phyloP scores from a whole-genome alignment of 1,140 invertebrate species.

The Trachymyrmex septentrionalis region DNA sequence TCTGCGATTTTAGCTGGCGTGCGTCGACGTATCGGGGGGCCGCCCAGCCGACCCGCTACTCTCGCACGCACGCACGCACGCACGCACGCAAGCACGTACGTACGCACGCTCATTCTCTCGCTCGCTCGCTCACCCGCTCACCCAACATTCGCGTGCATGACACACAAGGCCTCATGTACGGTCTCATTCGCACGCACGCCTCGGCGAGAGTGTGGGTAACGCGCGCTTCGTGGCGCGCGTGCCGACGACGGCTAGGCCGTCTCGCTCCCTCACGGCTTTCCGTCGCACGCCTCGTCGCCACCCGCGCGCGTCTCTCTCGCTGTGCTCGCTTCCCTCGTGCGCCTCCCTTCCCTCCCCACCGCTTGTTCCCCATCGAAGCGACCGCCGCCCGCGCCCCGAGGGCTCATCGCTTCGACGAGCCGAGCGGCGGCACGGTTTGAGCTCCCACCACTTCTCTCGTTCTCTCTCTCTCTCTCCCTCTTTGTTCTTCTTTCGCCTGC shows the following conservation, averaged over 20 bases:
- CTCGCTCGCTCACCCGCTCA: neutral
- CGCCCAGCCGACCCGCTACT: constrained; percentile 16
- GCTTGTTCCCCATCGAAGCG: constrained; percentile 41
- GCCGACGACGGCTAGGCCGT: constrained; percentile 78
- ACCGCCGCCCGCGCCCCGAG: constrained; percentile 71
- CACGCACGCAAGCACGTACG: too few relatives aligned
- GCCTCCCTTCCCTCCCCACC: constrained; percentile 22
- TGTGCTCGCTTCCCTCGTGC: constrained; percentile 1
- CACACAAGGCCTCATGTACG: constrained; percentile 38
- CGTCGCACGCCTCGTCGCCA: constrained; percentile 61
- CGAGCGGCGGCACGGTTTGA: constrained; percentile 80
- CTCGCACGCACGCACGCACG: constrained; percentile 32
- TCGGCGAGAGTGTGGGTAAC: constrained; percentile 75
- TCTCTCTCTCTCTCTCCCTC: constrained; percentile 21
- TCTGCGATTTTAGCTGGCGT: constrained; percentile 41
- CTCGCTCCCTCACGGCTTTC: constrained; percentile 67
- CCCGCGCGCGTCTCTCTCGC: constrained; percentile 25
- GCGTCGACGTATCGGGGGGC: constrained; percentile 22
- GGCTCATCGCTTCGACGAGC: constrained; percentile 84
- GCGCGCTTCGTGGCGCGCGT: constrained; percentile 84
- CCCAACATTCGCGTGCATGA: neutral
- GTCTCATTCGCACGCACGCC: constrained; percentile 56
- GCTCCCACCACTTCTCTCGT: constrained; percentile 64
- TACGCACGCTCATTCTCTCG: too few relatives aligned
- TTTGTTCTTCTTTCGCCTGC: neutral